A percentile compares a stretch with the other conserved stretches of the same genome.
phyloP scores from a whole-genome alignment of 2,113 vertebrate genomes.

The Phyllostomus hastatus region DNA sequence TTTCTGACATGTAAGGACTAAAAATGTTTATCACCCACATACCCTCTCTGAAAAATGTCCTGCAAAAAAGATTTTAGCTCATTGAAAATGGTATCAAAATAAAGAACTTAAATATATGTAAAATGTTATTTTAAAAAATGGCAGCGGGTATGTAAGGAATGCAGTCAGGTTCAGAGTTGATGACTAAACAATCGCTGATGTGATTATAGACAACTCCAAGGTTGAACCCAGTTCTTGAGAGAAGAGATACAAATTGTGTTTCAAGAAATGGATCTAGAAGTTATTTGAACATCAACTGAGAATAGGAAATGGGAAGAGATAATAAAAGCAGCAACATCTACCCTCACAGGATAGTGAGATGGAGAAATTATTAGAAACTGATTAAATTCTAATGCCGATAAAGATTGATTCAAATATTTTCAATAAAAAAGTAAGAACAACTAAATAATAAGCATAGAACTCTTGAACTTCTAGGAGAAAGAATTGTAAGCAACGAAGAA shows the following conservation, averaged over 20 bases:
- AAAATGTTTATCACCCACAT: background rate
- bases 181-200: background rate
- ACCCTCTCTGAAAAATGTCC: background rate
- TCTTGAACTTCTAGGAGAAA: background rate
- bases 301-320: background rate
- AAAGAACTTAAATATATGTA: background rate
- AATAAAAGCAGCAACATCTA: conserved; percentile 15
- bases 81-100: background rate
- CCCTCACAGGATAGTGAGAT: background rate
- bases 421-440: background rate
- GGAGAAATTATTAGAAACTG: background rate
- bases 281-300: conserved; percentile 3
- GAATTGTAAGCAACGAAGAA: background rate
- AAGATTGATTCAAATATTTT: background rate
- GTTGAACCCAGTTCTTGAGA: background rate
- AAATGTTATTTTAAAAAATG: background rate
- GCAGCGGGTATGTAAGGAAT: background rate
- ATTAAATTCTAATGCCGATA: background rate
- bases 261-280: conserved; percentile 21
- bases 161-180: background rate
- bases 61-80: background rate
- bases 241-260: background rate
- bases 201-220: background rate
- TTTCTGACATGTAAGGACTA: background rate
- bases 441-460: background rate